Percentiles rank a stretch among this genome's conserved stretches.
These are phyloP conservation scores for Ranitomeya variabilis DNA, from an alignment of 2,113 vertebrate genomes.

Conservation along the genomic window DNA sequence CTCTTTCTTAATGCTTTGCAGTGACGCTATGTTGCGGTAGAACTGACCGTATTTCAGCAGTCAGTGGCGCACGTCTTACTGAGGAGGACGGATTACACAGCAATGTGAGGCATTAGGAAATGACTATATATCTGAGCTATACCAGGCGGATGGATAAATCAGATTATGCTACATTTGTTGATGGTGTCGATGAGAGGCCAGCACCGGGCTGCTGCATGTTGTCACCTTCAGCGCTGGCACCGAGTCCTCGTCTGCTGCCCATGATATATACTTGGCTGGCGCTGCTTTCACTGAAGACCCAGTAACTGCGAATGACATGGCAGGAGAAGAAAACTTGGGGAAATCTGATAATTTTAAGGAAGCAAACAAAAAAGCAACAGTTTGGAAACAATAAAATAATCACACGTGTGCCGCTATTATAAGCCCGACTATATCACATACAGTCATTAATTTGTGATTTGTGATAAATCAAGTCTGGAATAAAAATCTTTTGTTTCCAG, in stretches of 20 bases:
- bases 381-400: neutral
- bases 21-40: too few species aligned
- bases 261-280: neutral
- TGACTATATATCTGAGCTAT: neutral
- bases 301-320: neutral
- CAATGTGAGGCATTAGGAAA: neutral
- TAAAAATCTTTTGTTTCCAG: neutral
- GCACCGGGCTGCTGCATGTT: neutral
- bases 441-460: neutral
- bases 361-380: neutral
- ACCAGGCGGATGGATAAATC: neutral
- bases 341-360: neutral
- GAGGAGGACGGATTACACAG: neutral
- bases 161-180: constrained; percentile 31
- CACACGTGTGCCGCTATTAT: neutral
- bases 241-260: neutral
- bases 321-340: neutral
- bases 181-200: neutral
- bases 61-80: neutral
- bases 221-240: constrained; percentile 24
- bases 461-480: neutral
- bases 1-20: too few species aligned
- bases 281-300: neutral
- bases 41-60: too few species aligned
- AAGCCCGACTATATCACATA: neutral